Base-by-base conservation (phyloP, 2,797 vertebrate species). In the Rhincodon typus region DNA sequence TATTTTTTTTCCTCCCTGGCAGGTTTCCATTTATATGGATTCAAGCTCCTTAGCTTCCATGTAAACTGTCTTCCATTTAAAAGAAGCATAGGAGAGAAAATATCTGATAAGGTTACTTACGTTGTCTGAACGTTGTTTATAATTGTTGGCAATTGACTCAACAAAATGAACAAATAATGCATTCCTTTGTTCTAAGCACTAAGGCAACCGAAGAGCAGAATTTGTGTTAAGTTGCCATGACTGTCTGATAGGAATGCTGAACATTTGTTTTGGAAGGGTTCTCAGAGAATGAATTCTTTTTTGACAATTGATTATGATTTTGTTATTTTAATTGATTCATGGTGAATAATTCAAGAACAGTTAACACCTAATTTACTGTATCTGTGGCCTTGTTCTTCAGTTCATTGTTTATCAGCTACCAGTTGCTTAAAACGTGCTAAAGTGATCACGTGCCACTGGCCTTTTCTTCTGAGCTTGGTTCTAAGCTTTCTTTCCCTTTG, bases 311-410 rank as follows among this genome's bases (percentile, higher is more conserved):
- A 97, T 96, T 96, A 97, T 96, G 97, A 97, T 96, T 97, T 97
- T 97, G 96, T 97, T 90, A 97, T 97, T 96, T 96, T 97, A 97
- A 96, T 97, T 95, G 94, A 72, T 95, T 95, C 70, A 57, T 95
- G 69, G 30, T 34, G 94, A 95, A 21, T 97, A 96, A 97, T 96
- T 90, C 97, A 97, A 97, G 96, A 97, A 97, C 96, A 96, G 66
- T 91, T 97, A 97, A 96, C 97, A 97, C 97, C 97, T 97, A 97
- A 42, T 95, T 95, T 95, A 98, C 97, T 98, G 97, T 98, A 97
- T 98, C 97, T 97, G 98, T 98, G 98, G 98, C 98, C 98, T 98
- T 98, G 98, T 98, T 98, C 97, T 98, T 98, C 98, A 98, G 98
- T 98, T 99, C 98, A 98, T 98, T 99, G 98, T 99, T 98, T 97